Percentiles rank a stretch among this genome's conserved stretches.
These are phyloP conservation scores for Phalacrocorax carbo DNA, from an alignment of 2,113 vertebrate genomes.

Conservation along the genomic window DNA sequence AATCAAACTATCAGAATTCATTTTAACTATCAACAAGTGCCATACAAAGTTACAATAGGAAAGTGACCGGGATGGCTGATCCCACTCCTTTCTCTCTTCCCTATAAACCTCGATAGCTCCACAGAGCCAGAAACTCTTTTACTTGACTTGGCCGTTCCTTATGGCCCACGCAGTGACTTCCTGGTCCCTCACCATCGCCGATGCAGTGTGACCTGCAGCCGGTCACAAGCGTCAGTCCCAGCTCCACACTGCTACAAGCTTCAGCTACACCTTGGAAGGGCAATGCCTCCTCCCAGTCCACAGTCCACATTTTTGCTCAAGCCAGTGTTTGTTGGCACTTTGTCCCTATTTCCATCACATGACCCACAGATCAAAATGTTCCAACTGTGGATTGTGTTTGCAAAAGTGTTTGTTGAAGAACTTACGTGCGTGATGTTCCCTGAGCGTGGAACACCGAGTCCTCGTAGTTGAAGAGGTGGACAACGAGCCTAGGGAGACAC, in stretches of 20 bases:
- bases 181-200: not conserved
- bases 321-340: accelerated
- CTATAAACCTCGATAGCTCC: too few relatives aligned
- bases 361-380: accelerated
- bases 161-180: accelerated
- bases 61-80: too few relatives aligned
- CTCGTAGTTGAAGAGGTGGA: accelerated
- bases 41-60: not conserved
- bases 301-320: not conserved
- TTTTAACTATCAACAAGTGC: not conserved
- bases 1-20: not conserved
- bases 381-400: accelerated
- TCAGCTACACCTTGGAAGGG: accelerated
- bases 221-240: not conserved
- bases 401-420: not conserved
- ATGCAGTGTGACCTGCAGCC: accelerated
- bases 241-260: accelerated
- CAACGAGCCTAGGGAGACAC: not conserved
- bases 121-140: not conserved
- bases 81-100: too few relatives aligned
- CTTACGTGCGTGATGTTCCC: not conserved
- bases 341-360: not conserved
- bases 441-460: not conserved
- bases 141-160: not conserved
- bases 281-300: not conserved